Base-by-base conservation (phyloP, 2,113 vertebrate species). In the Bungarus multicinctus region DNA sequence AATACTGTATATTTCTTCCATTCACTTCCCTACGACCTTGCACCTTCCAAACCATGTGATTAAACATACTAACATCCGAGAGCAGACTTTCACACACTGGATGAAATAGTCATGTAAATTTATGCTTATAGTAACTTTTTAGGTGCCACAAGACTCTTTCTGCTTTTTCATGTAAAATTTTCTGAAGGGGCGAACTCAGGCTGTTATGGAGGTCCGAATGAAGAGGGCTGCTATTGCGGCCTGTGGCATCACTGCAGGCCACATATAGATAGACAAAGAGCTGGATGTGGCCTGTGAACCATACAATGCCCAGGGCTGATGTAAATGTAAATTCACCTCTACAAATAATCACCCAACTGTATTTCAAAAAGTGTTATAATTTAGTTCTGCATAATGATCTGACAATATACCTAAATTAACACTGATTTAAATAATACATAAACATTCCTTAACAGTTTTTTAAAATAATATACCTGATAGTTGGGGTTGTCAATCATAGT, bases 401-500 rank as follows among this genome's bases (percentile, higher is more conserved):
- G 10, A 43, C 12, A 85, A 47, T 53, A 90, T 9, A 39, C 18
- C 16, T 47, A 58, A 10, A 47, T 91, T 57, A 60, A 23, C 7
- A 3, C 43, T 25, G 0, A 50, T 50, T 50, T 50, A 43, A n/a
- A 25, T 20, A n/a, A 25, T 45, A 3, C 52, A 25, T 88, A 53
- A 87, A 92, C 18, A 25, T 30, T 64, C 23, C 6, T 87, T 64
- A 14, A 54, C 22, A 54, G 12, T 6, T 9, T 12, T 89, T 27
- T 30, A 94, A 74, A 45, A 97, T 34, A 52, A 25, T 97, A 93
- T 96, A 99, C 99, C 99, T 99, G 99, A 96, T 99, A 99, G 97
- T 98, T 99, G 91, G 99, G 99, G 0, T 99, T 99, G 97, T 99
- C 99, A 87, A 99, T 99, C 99, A 99, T 99, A 34, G 99, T 98